Percentiles rank a stretch among this genome's conserved stretches.
These are phyloP conservation scores for Paramuricea clavata DNA, from an alignment of 92 coral and sea anemone species.

Conservation along the genomic window DNA sequence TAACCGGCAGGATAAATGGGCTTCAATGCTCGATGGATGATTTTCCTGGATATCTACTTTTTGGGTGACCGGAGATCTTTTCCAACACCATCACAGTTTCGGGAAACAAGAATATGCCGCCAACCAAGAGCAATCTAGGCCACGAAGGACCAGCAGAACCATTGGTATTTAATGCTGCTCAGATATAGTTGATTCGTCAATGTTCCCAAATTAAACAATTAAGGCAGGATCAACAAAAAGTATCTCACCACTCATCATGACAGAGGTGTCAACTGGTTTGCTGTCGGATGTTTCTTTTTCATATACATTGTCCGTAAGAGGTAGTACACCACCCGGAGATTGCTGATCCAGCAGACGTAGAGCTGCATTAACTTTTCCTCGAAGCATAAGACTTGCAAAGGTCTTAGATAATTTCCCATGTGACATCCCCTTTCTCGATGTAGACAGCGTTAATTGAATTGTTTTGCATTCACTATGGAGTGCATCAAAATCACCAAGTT, in stretches of 20 bases:
- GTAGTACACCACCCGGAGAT: neutral
- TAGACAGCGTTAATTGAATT: conserved; percentile 42
- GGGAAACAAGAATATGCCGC: neutral
- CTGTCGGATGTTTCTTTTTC: conserved; percentile 12
- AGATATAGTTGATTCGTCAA: conserved; percentile 21
- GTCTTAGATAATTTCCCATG: conserved; percentile 37
- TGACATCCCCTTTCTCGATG: conserved; percentile 15
- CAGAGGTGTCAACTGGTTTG: conserved; percentile 21
- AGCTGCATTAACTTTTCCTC: conserved; percentile 61
- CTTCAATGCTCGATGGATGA: no score
- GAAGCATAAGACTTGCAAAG: conserved; percentile 42
- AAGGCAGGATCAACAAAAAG: conserved; percentile 35
- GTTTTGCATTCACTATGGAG: conserved; percentile 50
- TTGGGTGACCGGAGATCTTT: neutral
- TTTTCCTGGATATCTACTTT: no score
- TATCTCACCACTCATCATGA: conserved; percentile 12
- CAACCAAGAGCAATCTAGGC: neutral
- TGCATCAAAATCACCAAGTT: conserved; percentile 46
- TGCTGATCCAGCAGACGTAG: conserved; percentile 29
- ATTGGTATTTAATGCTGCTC: conserved; percentile 9
- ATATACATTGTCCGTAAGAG: neutral
- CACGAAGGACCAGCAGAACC: conserved; percentile 3
- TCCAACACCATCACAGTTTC: neutral
- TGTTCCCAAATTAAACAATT: conserved; percentile 15
- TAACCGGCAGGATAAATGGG: no score